phyloP scores from a whole-genome alignment of 1,140 invertebrate genomes.

The Kradibia gibbosae region DNA sequence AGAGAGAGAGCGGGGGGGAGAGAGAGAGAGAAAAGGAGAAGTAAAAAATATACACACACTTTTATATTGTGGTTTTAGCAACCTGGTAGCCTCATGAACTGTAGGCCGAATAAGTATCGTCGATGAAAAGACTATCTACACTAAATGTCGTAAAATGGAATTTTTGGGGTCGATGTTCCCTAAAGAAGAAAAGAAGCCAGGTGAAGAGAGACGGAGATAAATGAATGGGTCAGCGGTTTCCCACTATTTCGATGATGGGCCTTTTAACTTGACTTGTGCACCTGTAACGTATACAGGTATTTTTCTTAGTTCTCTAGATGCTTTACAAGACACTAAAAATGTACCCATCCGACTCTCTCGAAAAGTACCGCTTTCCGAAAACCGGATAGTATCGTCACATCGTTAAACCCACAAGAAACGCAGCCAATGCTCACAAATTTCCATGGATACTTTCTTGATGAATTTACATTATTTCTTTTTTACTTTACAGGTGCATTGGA shows the following conservation, averaged over 20 bases:
- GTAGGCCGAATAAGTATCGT: conserved; percentile 66
- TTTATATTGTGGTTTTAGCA: too few relatives aligned
- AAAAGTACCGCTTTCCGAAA: conserved; percentile 41
- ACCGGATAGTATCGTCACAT: conserved; percentile 7
- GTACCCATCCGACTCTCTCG: not conserved
- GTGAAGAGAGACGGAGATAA: not conserved
- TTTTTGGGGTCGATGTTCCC: conserved; percentile 55
- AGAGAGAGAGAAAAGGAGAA: too few relatives aligned
- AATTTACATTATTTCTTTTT: too few relatives aligned
- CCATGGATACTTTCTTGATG: too few relatives aligned
- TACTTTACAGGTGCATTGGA: too few relatives aligned
- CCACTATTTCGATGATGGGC: conserved; percentile 59
- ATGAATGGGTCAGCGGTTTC: conserved; percentile 58
- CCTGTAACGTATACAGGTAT: conserved; percentile 51
- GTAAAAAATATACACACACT: too few relatives aligned
- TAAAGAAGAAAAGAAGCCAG: conserved; percentile 52
- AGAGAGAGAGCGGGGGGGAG: too few relatives aligned
- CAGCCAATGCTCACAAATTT: too few relatives aligned
- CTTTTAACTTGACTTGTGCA: conserved; percentile 47
- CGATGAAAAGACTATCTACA: conserved; percentile 16
- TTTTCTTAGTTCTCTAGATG: conserved; percentile 5
- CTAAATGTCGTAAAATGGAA: conserved; percentile 51
- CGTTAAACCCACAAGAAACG: not conserved
- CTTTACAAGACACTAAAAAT: not conserved
- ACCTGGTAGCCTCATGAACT: too few relatives aligned